Evolutionary conservation across 2,113 vertebrate species (phyloP).

Genomic region (Hiodon tergisus): DNA sequence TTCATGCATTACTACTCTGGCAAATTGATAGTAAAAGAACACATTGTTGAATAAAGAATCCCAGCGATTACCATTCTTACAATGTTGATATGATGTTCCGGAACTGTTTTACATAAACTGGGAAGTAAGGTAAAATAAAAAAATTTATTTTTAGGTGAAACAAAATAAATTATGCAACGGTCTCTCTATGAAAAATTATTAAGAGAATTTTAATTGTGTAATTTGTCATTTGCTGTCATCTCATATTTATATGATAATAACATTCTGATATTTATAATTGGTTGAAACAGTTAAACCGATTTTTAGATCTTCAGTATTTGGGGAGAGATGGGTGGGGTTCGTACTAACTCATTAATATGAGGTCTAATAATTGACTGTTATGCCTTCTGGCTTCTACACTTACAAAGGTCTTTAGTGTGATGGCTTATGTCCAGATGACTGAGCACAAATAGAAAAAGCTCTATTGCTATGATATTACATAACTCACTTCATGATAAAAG

Average conservation of each 20-base stretch:
- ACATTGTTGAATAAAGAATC: no score
- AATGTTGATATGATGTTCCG: no score
- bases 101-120: no score
- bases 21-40: no score
- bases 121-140: no score
- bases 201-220: not conserved
- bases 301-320: conserved; percentile 1
- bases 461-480: conserved; percentile 8
- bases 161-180: not conserved
- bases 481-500: conserved; percentile 17
- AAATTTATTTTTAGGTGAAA: not conserved
- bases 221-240: conserved; percentile 48
- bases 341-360: conserved; percentile 36
- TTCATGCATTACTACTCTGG: no score
- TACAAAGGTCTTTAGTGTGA: conserved; percentile 30
- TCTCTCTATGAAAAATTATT: not conserved
- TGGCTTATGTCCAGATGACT: conserved; percentile 32
- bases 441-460: conserved; percentile 28
- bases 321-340: not conserved
- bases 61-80: no score
- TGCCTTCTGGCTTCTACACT: conserved; percentile 14
- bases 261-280: conserved; percentile 41
- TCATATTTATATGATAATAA: conserved; percentile 57
- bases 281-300: conserved; percentile 33
- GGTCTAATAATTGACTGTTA: conserved; percentile 33